phyloP scores from a whole-genome alignment of 1,140 invertebrate species.

The Conus betulinus region DNA sequence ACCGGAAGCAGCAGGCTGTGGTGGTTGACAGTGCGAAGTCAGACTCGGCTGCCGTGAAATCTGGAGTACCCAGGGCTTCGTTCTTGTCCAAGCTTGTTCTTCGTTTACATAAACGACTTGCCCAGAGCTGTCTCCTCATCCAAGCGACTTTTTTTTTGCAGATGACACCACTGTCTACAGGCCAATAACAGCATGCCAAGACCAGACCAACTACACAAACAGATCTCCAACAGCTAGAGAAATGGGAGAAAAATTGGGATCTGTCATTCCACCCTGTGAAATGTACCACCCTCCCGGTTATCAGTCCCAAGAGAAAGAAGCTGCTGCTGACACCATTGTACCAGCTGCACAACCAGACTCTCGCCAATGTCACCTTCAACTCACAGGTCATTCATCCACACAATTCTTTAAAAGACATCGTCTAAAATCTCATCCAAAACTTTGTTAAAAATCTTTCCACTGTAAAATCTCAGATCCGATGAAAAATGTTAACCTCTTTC shows the following conservation, averaged over 20 bases:
- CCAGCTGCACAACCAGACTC: neutral
- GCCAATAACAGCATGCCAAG: neutral
- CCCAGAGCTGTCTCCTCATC: neutral
- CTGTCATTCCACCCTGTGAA: neutral
- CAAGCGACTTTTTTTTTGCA: neutral
- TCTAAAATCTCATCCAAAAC: too few species aligned
- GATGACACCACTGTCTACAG: neutral
- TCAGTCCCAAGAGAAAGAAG: neutral
- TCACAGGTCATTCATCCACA: too few species aligned
- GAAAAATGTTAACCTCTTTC: too few species aligned
- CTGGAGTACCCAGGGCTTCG: slow-evolving; percentile 37
- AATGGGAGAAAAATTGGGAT: too few species aligned
- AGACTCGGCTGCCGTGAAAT: slow-evolving; percentile 4
- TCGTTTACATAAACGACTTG: slow-evolving; percentile 30
- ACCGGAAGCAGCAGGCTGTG: slow-evolving; percentile 36
- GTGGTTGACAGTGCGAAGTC: slow-evolving; percentile 41
- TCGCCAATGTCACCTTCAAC: neutral
- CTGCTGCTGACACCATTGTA: too few species aligned
- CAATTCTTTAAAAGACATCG: too few species aligned
- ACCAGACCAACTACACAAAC: too few species aligned
- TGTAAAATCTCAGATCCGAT: too few species aligned
- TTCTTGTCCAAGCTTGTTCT: slow-evolving; percentile 37
- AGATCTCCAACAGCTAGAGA: too few species aligned
- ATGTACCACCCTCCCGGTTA: neutral
- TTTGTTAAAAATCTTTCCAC: too few species aligned